Evolutionary conservation across 2,888 invertebrate genomes (phyloP).

Genomic region (Drosophila flavopinicola): DNA sequence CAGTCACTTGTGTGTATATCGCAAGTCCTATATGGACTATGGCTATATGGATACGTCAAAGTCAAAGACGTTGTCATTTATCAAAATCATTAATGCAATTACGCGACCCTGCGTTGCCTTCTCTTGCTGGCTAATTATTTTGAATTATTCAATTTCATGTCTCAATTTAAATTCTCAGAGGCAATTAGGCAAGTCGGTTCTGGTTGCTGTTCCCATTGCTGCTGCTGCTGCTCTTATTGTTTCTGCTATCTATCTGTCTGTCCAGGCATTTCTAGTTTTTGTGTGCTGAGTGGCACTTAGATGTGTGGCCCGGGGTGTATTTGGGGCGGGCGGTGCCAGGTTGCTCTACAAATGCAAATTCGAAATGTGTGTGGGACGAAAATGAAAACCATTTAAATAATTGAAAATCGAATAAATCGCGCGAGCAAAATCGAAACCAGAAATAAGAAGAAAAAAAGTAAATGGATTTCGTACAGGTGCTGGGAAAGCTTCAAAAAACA

Average conservation of each 20-base stretch:
- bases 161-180: slow-evolving; percentile 80
- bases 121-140: slow-evolving; percentile 81
- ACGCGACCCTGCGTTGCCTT: slow-evolving; percentile 47
- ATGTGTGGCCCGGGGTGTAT: slow-evolving; percentile 49
- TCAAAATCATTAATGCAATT: slow-evolving; percentile 81
- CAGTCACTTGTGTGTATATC: too few species aligned
- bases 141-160: slow-evolving; percentile 84
- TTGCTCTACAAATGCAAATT: slow-evolving; percentile 66
- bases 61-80: slow-evolving; percentile 66
- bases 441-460: slow-evolving; percentile 11
- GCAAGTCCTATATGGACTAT: too few species aligned
- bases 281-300: slow-evolving; percentile 70
- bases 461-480: too few species aligned
- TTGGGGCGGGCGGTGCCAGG: neutral
- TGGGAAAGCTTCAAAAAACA: slow-evolving; percentile 20
- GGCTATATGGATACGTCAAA: slow-evolving; percentile 25
- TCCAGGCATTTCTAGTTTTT: slow-evolving; percentile 69
- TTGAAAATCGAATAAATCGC: slow-evolving; percentile 79
- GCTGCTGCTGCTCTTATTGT: slow-evolving; percentile 1
- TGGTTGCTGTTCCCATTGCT: slow-evolving; percentile 24
- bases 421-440: slow-evolving; percentile 17
- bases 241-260: slow-evolving; percentile 47
- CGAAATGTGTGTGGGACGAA: slow-evolving; percentile 60
- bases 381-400: slow-evolving; percentile 80
- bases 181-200: slow-evolving; percentile 74